These are phyloP conservation scores for Pipistrellus pipistrellus DNA, from an alignment of 2,797 vertebrate genomes.

Conservation along the genomic window DNA sequence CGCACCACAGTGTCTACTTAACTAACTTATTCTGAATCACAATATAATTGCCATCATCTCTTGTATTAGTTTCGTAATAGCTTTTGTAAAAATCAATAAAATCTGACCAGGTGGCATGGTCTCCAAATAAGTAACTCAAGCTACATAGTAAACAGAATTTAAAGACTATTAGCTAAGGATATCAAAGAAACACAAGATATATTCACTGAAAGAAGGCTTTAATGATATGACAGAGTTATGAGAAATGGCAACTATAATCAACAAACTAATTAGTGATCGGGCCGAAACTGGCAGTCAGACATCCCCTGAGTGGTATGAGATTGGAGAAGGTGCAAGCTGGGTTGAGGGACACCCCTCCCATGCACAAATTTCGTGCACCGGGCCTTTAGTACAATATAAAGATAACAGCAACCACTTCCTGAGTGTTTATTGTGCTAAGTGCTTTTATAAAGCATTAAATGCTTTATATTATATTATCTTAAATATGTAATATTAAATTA, in stretches of 20 bases:
- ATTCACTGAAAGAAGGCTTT: conserved; percentile 6
- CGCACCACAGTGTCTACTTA: background rate
- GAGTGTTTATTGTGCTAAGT: background rate
- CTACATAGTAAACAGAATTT: conserved; percentile 13
- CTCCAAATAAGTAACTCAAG: background rate
- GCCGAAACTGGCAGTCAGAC: too few relatives aligned
- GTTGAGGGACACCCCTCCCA: too few relatives aligned
- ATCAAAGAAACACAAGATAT: background rate
- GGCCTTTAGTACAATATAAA: background rate
- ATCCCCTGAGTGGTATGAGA: too few relatives aligned
- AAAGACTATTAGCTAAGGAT: background rate
- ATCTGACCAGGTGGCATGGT: background rate
- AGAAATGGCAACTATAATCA: background rate
- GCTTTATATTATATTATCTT: conserved; percentile 7
- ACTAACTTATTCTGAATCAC: background rate
- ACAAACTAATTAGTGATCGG: background rate
- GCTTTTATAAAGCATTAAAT: background rate
- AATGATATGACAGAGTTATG: background rate
- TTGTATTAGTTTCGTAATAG: background rate
- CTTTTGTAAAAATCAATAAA: conserved; percentile 44
- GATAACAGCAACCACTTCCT: background rate
- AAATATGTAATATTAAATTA: conserved; percentile 34
- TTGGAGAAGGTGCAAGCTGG: too few relatives aligned
- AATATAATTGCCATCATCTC: background rate
- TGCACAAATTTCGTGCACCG: too few relatives aligned